Conservation (phyloP, 2,888 invertebrate species). For the Rotaria magnacalcarata region DNA sequence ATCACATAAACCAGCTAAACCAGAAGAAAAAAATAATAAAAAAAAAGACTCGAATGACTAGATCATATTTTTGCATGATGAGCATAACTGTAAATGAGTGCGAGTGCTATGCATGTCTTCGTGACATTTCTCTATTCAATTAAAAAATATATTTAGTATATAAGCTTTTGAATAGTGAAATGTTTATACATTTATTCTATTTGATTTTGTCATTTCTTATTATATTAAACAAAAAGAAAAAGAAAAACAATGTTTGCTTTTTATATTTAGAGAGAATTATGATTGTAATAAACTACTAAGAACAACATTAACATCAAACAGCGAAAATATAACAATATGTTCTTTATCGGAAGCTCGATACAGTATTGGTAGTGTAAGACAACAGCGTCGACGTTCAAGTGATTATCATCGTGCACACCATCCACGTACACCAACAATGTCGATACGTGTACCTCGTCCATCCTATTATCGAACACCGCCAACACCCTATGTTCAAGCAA, state of each 20-base stretch:
- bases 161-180: constrained; percentile 1
- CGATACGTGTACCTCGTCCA: background rate
- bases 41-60: background rate
- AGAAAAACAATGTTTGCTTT: background rate
- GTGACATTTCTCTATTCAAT: background rate
- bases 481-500: background rate
- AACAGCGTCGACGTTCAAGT: background rate
- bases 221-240: too few species aligned
- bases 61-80: background rate
- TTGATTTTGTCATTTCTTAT: too few species aligned
- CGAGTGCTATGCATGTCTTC: background rate
- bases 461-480: background rate
- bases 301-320: background rate
- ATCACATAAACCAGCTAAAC: too few species aligned
- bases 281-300: background rate
- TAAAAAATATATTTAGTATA: background rate
- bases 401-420: constrained; percentile 9
- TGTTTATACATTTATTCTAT: too few species aligned
- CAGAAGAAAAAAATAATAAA: background rate
- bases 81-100: background rate
- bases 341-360: background rate
- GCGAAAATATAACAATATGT: background rate
- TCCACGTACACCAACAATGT: background rate
- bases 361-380: background rate
- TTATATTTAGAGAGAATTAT: background rate